Percentiles rank a stretch among this genome's conserved stretches.
Conservation (phyloP, 2,113 vertebrate genomes). For the Lycocorax pyrrhopterus region DNA sequence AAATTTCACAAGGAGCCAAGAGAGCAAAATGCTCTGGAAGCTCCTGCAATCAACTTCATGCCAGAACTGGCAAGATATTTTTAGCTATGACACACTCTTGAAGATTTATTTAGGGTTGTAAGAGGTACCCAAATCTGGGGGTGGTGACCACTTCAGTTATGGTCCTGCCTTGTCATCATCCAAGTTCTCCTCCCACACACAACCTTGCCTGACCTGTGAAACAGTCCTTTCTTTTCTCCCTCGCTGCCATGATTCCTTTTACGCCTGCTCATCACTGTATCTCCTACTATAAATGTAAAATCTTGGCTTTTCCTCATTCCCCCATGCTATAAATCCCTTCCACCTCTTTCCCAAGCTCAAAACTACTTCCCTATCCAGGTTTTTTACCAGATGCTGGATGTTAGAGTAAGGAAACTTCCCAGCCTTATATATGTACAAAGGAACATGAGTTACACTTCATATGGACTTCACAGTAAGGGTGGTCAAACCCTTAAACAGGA, state of each 20-base stretch:
- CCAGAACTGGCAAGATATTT: background rate
- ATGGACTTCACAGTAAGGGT: background rate
- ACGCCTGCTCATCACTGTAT: background rate
- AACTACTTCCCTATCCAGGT: background rate
- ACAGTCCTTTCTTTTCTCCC: background rate
- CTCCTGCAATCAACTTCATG: background rate
- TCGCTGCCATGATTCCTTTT: background rate
- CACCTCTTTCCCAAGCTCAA: background rate
- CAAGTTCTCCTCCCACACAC: background rate
- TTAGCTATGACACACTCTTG: background rate
- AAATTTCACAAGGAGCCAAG: background rate
- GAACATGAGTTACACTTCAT: background rate
- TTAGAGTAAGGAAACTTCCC: background rate
- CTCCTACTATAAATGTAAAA: background rate
- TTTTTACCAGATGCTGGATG: background rate
- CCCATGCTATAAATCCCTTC: background rate
- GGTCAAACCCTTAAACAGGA: background rate
- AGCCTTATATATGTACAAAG: background rate
- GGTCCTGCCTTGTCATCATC: background rate
- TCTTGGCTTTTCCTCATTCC: background rate
- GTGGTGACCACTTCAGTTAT: background rate
- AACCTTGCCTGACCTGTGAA: slow-evolving; percentile 2
- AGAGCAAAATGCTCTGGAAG: background rate
- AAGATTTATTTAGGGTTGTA: slow-evolving; percentile 12
- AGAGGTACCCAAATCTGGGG: background rate